Evolutionary conservation across 2,888 invertebrate species (phyloP).

Genomic region (Dioctria rufipes): DNA sequence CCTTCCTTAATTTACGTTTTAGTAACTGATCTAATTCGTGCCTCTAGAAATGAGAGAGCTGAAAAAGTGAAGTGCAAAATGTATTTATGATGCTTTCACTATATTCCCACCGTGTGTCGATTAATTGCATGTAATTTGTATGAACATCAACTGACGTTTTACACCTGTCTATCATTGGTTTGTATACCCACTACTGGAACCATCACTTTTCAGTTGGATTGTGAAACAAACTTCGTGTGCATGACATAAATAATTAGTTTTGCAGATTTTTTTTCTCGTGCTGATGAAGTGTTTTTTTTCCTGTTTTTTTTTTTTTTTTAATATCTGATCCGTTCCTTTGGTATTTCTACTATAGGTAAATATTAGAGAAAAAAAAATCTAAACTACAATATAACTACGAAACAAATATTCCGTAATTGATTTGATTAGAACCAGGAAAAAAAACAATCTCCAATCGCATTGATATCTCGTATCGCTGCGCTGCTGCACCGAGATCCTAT

Average conservation of each 20-base stretch:
- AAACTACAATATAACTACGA: constrained; percentile 19
- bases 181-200: background rate
- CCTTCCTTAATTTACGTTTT: too few relatives aligned
- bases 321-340: background rate
- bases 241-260: constrained; percentile 41
- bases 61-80: background rate
- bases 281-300: constrained; percentile 4
- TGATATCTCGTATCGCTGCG: constrained; percentile 6
- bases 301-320: background rate
- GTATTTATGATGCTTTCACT: background rate
- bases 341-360: too few relatives aligned
- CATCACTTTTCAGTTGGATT: constrained; percentile 34
- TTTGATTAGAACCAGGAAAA: constrained; percentile 37
- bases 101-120: background rate
- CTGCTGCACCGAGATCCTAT: background rate
- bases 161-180: constrained; percentile 22
- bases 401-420: constrained; percentile 40
- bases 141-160: constrained; percentile 33
- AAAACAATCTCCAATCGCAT: constrained; percentile 19
- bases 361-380: background rate
- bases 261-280: constrained; percentile 14
- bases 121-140: constrained; percentile 29
- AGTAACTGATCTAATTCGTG: background rate
- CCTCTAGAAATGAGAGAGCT: background rate
- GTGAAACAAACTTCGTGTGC: constrained; percentile 7